Conservation (phyloP, 2,888 invertebrate genomes). For the Criorhina ranunculi region DNA sequence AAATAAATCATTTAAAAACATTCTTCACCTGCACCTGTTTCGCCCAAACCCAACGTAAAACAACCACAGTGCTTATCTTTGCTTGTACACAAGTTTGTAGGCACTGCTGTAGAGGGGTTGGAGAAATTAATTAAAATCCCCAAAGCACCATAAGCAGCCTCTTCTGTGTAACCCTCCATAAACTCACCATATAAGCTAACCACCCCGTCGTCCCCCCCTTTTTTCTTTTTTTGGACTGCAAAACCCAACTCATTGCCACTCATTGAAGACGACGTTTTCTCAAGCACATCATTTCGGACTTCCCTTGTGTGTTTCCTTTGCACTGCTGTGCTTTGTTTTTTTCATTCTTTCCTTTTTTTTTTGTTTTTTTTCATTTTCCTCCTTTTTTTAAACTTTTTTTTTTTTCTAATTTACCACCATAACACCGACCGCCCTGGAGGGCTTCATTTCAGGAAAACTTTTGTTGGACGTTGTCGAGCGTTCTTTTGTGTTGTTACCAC, state of each 20-base stretch:
- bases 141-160: slow-evolving; percentile 72
- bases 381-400: slow-evolving; percentile 25
- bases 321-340: slow-evolving; percentile 30
- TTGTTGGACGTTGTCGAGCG: slow-evolving; percentile 44
- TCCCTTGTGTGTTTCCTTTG: slow-evolving; percentile 49
- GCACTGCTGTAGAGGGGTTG: not conserved
- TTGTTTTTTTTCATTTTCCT: slow-evolving; percentile 47
- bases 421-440: slow-evolving; percentile 45
- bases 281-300: slow-evolving; percentile 72
- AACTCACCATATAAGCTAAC: slow-evolving; percentile 27
- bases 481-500: slow-evolving; percentile 65
- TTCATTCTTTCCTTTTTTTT: slow-evolving; percentile 47
- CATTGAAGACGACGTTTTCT: slow-evolving; percentile 71
- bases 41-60: slow-evolving; percentile 22
- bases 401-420: slow-evolving; percentile 67
- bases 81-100: slow-evolving; percentile 65
- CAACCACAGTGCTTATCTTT: slow-evolving; percentile 68
- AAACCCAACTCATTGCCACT: slow-evolving; percentile 70
- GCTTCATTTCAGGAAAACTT: slow-evolving; percentile 45
- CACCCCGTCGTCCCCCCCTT: slow-evolving; percentile 10
- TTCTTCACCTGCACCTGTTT: slow-evolving; percentile 71
- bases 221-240: slow-evolving; percentile 29
- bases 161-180: slow-evolving; percentile 46
- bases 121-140: slow-evolving; percentile 75
- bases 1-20: slow-evolving; percentile 71